Base-by-base conservation (phyloP, 2,888 invertebrate genomes). In the Clunio marinus region DNA sequence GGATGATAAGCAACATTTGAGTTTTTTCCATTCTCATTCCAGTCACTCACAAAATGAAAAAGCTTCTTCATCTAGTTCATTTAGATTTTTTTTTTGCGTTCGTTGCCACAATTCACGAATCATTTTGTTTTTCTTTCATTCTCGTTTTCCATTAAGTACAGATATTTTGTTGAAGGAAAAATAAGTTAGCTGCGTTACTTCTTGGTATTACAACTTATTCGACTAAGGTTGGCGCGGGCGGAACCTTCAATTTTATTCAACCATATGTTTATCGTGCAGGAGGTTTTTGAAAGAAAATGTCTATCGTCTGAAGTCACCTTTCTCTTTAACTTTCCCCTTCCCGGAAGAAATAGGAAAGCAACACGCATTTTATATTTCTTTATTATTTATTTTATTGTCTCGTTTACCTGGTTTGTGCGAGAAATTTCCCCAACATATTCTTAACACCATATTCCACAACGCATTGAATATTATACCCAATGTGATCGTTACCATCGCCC, bases 131-230 rank as follows among this genome's bases (percentile, higher is more conserved):
- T 3, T 22, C 51, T 51, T n/a, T 51, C 22, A 8, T 51, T 22
- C 51, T 41, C 51, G 22, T 15, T 57, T 57, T 25, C 57, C 57
- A 57, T 57, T 55, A 57, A 57, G 15, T 20, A 57, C 57, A 57
- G 57, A 3, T n/a, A 57, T 25, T 20, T 25, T 57, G 25, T 2
- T 8, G 15, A 41, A 41, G 17, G 41, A 4, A 57, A 32, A 27
- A n/a, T n/a, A 27, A 57, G 25, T 57, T 27, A 22, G 27, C 25
- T 57, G 57, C 57, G 57, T 27, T 24, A 32, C 27, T 51, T 17
- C 51, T 51, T 20, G 4, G 20, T 51, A 22, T 51, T 51, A 51
- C 51, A n/a, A n/a, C n/a, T n/a, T n/a, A n/a, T n/a, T n/a, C n/a
- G n/a, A n/a, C n/a, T 8, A 17, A 13, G 51, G 20, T 17, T 22